Base-by-base conservation (phyloP, 2,113 vertebrate species). In the Romanogobio albipinnatus region DNA sequence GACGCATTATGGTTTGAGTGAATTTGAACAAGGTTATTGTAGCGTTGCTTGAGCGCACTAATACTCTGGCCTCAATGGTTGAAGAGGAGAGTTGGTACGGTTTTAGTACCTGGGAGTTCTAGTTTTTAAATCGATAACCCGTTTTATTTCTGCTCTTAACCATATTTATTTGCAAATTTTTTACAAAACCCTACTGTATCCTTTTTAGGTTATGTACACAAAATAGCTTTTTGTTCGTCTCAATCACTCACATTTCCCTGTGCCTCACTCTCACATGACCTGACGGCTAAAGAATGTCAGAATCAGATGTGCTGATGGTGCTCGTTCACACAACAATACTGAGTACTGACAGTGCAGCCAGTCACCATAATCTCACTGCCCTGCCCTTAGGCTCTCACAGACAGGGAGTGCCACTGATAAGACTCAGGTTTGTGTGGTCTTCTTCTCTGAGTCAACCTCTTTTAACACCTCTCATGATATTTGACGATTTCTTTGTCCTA, bases 241-340 rank as follows among this genome's bases (percentile, higher is more conserved):
- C 58, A 45, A 19, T 53, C 47, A 15, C 68, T 80, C 59, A 1
- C 45, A 39, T 56, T 56, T 19, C 7, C 17, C 53, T 22, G 17
- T 19, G 22, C 24, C 15, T 51, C 26, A 1, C 47, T 39, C 47
- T 78, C 74, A 77, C 75, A 66, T 70, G 81, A 53, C 26, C 64
- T 53, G 64, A 71, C 1, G 4, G 80, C 26, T 81, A 71, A 71
- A 82, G 29, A 82, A 82, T 82, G 80, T 51, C 10, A 56, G 22
- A 49, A 82, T 56, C 49, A 82, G 80, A 82, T n/a, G 19, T 71
- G 81, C 81, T 82, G 81, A 82, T 82, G 45, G 33, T 88, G 82
- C 81, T 64, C 29, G 66, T 53, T 73, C 29, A 29, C 33, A 87
- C 66, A 13, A 86, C 83, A 81, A 64, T 83, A 81, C 62, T 81